Conservation (phyloP, 2,797 vertebrate genomes). For the Malacoctenus gilli region DNA sequence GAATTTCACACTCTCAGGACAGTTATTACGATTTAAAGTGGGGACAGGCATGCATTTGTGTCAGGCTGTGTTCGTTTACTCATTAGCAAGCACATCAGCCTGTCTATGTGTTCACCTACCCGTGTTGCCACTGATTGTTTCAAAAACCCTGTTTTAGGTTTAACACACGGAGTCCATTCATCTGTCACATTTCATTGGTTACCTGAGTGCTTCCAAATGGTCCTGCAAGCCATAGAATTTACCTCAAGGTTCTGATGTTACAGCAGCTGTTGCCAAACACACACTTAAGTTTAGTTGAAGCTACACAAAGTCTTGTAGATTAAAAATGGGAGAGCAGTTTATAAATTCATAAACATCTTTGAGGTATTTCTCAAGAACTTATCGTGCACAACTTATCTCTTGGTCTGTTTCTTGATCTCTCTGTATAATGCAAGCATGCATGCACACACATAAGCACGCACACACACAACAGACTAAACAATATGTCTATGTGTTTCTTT, state of each 20-base stretch:
- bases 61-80: too few species aligned
- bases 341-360: conserved; percentile 32
- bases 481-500: conserved; percentile 1
- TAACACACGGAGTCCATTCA: conserved; percentile 36
- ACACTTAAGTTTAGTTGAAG: conserved; percentile 9
- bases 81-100: not conserved
- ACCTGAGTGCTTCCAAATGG: conserved; percentile 32
- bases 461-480: not conserved
- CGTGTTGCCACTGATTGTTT: not conserved
- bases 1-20: too few species aligned
- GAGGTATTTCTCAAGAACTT: conserved; percentile 29
- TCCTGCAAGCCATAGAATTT: conserved; percentile 56
- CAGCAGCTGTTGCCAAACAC: conserved; percentile 61
- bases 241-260: conserved; percentile 64
- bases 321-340: conserved; percentile 11
- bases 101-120: not conserved
- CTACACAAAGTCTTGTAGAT: conserved; percentile 11
- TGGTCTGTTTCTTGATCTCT: too few species aligned
- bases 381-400: not conserved
- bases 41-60: not conserved
- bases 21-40: too few species aligned
- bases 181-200: conserved; percentile 51
- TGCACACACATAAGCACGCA: not conserved
- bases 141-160: conserved; percentile 20
- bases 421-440: too few species aligned